Base-by-base conservation (phyloP, 2,888 invertebrate species). In the Argyra leucocephala region DNA sequence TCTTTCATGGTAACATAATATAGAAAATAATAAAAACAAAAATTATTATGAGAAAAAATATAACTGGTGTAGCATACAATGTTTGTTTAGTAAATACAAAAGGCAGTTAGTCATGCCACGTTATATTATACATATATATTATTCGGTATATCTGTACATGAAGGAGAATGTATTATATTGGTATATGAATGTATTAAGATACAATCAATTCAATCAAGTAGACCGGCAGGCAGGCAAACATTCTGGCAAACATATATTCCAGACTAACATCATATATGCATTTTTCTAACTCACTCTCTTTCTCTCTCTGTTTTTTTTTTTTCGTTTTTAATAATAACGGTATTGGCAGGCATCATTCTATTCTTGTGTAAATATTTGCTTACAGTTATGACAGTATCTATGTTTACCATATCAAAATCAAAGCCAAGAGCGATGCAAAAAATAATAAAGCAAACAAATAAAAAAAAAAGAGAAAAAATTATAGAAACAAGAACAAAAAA, bases 321-420 rank as follows among this genome's bases (percentile, higher is more conserved):
- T 48, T n/a, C 48, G 12, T 18, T 48, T 48, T 18, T 18, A 48
- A 48, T 48, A 48, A 48, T 1, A n/a, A 48, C 48, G 9, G 31
- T 31, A 48, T 48, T 15, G 15, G 9, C 18, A n/a, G 18, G n/a
- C 18, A 48, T 48, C 15, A 15, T 48, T 48, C 18, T 48, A 3
- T 18, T 48, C 48, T 48, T 48, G 18, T 5, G 48, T 15, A 48
- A 48, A 48, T 48, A 48, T 48, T 48, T 48, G 48, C 18, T 15
- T 48, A 48, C 48, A 48, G 48, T 48, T 48, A 48, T 48, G 48
- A 48, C 48, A 48, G 48, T 48, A 48, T 48, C 48, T 48, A 18
- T 48, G 48, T 48, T 48, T 48, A 48, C 48, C 48, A 48, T 48
- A 48, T 48, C n/a, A 48, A 48, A 48, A 48, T 18, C 12, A 48